phyloP scores from a whole-genome alignment of 2,113 vertebrate species.

The Otis tarda region DNA sequence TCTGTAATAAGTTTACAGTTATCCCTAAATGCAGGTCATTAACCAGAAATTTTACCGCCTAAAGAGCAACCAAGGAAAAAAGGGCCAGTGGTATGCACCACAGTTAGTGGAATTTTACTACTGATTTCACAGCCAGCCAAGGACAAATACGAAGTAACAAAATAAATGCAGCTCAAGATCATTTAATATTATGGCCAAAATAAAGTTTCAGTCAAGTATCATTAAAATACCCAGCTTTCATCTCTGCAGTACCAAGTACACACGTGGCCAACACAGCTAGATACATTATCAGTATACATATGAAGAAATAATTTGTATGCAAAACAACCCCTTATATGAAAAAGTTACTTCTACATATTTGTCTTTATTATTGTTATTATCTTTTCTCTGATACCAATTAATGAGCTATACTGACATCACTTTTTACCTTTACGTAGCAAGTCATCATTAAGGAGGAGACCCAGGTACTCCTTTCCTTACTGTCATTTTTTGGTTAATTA shows the following conservation, averaged over 20 bases:
- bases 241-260: background rate
- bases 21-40: background rate
- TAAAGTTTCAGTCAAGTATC: background rate
- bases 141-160: background rate
- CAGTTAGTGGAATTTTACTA: background rate
- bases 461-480: background rate
- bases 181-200: background rate
- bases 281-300: rapidly evolving
- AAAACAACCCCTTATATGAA: background rate
- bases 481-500: background rate
- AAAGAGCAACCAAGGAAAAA: background rate
- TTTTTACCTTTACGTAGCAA: background rate
- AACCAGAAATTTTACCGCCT: background rate
- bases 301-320: background rate
- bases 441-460: background rate
- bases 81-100: background rate
- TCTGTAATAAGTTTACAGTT: background rate
- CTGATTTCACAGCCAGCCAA: background rate
- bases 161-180: background rate
- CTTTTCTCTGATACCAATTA: background rate
- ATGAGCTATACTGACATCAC: background rate
- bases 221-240: background rate
- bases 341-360: background rate
- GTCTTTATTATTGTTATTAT: background rate
- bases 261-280: background rate